phyloP scores from a whole-genome alignment of 2,113 vertebrate species.

The Bostrychus sinensis region DNA sequence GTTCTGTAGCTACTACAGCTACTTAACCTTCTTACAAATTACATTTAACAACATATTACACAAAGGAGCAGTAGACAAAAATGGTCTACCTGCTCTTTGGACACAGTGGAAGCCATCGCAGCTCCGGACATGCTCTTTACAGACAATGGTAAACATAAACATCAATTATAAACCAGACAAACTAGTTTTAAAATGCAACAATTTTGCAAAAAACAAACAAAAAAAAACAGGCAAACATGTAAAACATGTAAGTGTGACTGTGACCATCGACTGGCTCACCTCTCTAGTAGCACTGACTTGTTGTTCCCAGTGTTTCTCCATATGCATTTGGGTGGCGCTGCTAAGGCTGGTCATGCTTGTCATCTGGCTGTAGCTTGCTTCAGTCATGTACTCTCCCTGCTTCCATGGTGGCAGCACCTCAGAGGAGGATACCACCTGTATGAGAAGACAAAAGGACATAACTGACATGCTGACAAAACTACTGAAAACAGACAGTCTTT shows the following conservation, averaged over 20 bases:
- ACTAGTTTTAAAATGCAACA: not conserved
- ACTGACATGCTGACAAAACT: too few relatives aligned
- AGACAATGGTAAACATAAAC: conserved; percentile 50
- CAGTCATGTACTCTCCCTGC: conserved; percentile 84
- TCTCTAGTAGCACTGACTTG: conserved; percentile 72
- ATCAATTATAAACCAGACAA: not conserved
- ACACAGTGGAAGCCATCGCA: conserved; percentile 79
- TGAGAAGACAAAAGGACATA: not conserved
- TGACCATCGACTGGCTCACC: conserved; percentile 57
- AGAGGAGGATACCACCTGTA: conserved; percentile 48
- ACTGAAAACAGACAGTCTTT: too few relatives aligned
- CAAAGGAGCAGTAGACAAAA: not conserved
- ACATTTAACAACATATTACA: too few relatives aligned
- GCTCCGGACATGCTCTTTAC: conserved; percentile 86
- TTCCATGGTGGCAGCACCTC: conserved; percentile 97
- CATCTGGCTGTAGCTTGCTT: conserved; percentile 82
- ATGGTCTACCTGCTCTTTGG: conserved; percentile 32
- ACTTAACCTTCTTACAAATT: too few relatives aligned
- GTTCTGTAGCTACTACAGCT: too few relatives aligned
- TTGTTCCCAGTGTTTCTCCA: conserved; percentile 86
- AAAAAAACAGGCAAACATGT: not conserved
- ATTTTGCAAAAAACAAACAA: not conserved
- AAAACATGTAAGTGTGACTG: not conserved
- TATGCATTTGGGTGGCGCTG: conserved; percentile 80
- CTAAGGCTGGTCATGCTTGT: conserved; percentile 72